Conservation (phyloP, 2,888 invertebrate species). For the Campoletis raptor region DNA sequence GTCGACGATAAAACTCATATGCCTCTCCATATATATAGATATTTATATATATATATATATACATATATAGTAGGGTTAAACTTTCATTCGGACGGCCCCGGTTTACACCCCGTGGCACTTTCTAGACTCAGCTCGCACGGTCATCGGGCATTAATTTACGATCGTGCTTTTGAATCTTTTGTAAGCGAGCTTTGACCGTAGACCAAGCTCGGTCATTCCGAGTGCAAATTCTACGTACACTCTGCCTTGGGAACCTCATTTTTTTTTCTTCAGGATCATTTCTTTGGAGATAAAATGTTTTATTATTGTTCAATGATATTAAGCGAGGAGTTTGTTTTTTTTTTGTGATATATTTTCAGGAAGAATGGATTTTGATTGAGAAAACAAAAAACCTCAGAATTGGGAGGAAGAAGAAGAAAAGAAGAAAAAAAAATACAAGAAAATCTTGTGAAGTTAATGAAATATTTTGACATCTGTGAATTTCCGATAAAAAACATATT, state of each 20-base stretch:
- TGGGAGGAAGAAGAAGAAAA: background rate
- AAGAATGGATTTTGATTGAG: background rate
- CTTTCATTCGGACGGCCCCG: conserved; percentile 34
- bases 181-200: conserved; percentile 48
- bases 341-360: too few relatives aligned
- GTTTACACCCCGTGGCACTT: conserved; percentile 52
- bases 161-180: conserved; percentile 77
- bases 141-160: conserved; percentile 83
- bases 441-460: background rate
- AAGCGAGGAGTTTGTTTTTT: too few relatives aligned
- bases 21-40: conserved; percentile 75
- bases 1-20: conserved; percentile 80
- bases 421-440: too few relatives aligned
- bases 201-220: conserved; percentile 7
- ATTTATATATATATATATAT: conserved; percentile 21
- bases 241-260: conserved; percentile 11
- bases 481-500: background rate
- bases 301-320: background rate
- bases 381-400: background rate
- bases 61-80: conserved; percentile 33
- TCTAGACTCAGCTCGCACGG: conserved; percentile 73
- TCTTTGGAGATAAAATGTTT: background rate
- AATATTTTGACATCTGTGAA: background rate
- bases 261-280: background rate
- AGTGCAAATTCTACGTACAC: background rate